These are phyloP conservation scores for Patiria miniata DNA, from an alignment of 35 echinoderm and acorn worm genomes.

Conservation along the genomic window DNA sequence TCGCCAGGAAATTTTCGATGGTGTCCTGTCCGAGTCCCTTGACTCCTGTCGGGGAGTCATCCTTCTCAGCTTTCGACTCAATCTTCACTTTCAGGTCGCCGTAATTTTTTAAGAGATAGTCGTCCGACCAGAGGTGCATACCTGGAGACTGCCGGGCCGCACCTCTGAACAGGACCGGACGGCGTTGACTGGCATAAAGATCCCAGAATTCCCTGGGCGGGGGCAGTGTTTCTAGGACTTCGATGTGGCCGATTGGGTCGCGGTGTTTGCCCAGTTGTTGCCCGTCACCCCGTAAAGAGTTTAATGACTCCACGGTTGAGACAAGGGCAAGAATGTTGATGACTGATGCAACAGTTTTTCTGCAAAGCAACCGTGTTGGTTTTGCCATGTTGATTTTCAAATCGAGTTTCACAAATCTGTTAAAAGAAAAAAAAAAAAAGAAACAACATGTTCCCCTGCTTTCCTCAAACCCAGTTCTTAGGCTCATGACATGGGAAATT, in stretches of 20 bases:
- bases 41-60: conserved; percentile 65
- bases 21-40: conserved; percentile 77
- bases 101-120: conserved; percentile 70
- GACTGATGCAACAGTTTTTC: no score
- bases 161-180: conserved; percentile 75
- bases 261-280: conserved; percentile 80
- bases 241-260: conserved; percentile 73
- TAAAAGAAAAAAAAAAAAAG: no score
- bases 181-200: conserved; percentile 65
- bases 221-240: conserved; percentile 59
- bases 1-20: conserved; percentile 51
- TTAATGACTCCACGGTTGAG: background rate
- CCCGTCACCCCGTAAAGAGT: conserved; percentile 50
- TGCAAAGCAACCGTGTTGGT: no score
- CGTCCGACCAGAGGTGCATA: conserved; percentile 75
- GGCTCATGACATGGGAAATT: no score
- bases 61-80: conserved; percentile 82
- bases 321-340: no score
- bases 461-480: no score
- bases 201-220: conserved; percentile 86
- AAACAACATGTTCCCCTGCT: no score
- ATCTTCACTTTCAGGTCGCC: conserved; percentile 86
- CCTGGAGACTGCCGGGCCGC: conserved; percentile 64
- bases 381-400: no score
- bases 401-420: no score